phyloP scores from a whole-genome alignment of 2,797 vertebrate species.

The Spheniscus humboldti region DNA sequence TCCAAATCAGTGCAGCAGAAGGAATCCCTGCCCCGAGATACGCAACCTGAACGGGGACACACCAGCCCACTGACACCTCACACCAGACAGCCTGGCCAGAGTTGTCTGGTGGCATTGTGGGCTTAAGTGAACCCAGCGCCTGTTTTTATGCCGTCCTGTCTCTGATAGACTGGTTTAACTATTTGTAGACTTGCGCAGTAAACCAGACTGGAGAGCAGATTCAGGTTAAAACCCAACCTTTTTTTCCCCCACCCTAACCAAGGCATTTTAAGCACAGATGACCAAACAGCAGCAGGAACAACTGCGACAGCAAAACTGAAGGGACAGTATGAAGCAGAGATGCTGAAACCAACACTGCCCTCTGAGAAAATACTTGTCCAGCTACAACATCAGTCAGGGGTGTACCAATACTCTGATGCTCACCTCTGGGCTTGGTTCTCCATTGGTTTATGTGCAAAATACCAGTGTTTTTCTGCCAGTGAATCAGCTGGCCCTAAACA shows the following conservation, averaged over 20 bases:
- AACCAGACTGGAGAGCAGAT: background rate
- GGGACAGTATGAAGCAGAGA: background rate
- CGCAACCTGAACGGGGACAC: fast-evolving
- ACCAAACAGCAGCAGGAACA: background rate
- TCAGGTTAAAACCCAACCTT: background rate
- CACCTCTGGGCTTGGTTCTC: background rate
- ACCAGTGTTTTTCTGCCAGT: background rate
- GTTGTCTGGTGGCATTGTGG: background rate
- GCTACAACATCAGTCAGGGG: background rate
- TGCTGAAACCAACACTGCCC: background rate
- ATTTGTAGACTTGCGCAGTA: background rate
- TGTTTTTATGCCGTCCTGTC: background rate
- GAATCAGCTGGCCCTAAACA: background rate
- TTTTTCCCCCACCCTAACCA: fast-evolving
- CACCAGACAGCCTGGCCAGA: background rate
- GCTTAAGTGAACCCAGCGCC: fast-evolving
- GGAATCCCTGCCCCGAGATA: background rate
- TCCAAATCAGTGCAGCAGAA: background rate
- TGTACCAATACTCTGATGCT: background rate
- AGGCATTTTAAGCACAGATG: background rate
- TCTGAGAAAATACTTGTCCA: background rate
- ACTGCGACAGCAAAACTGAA: background rate
- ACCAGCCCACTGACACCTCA: background rate
- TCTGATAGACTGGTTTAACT: background rate
- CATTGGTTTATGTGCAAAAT: background rate